A percentile compares a stretch with the other conserved stretches of the same genome.
These are phyloP conservation scores for Pachyseris speciosa DNA, from an alignment of 64 coral and sea anemone species.

Conservation along the genomic window DNA sequence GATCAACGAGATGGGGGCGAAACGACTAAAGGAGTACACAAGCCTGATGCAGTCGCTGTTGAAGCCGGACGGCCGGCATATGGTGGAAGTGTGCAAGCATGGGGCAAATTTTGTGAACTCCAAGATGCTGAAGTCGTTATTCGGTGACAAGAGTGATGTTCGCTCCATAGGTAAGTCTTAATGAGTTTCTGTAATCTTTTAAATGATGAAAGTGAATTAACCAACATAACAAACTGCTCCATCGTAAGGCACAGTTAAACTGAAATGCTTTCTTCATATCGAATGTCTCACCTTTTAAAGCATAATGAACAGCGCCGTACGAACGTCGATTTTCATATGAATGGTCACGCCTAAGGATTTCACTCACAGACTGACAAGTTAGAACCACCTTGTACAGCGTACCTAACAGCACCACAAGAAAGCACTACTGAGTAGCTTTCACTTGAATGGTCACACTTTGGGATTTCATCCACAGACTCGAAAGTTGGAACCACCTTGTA, in stretches of 20 bases:
- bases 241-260: background rate
- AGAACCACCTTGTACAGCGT: too few relatives aligned
- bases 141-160: slow-evolving; percentile 27
- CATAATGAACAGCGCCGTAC: background rate
- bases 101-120: slow-evolving; percentile 18
- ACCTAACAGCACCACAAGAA: too few relatives aligned
- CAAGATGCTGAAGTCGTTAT: slow-evolving; percentile 16
- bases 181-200: background rate
- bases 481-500: too few relatives aligned
- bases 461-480: too few relatives aligned
- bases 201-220: too few relatives aligned
- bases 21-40: slow-evolving; percentile 24
- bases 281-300: background rate
- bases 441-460: too few relatives aligned
- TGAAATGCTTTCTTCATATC: too few relatives aligned
- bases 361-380: too few relatives aligned
- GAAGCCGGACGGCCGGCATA: slow-evolving; percentile 36
- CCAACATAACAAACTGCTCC: background rate
- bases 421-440: too few relatives aligned
- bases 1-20: slow-evolving; percentile 15
- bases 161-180: background rate
- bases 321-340: too few relatives aligned
- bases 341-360: too few relatives aligned
- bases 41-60: background rate
- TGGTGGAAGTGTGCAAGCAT: slow-evolving; percentile 35